A percentile compares a stretch with the other conserved stretches of the same genome.
phyloP scores from a whole-genome alignment of 2,888 invertebrate genomes.

The Sphaerophoria taeniata region DNA sequence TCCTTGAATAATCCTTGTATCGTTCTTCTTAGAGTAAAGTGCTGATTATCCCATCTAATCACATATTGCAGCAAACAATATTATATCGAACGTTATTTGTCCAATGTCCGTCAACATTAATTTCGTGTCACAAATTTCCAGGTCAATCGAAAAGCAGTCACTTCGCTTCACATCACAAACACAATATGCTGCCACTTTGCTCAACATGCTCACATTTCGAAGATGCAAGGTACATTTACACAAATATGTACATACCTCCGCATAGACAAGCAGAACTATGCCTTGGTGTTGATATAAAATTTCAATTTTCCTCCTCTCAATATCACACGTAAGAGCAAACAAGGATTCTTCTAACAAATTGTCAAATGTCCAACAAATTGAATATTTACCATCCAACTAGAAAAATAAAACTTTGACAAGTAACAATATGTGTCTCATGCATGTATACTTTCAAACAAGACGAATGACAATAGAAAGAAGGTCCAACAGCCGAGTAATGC shows the following conservation, averaged over 20 bases:
- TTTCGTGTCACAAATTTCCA: not conserved
- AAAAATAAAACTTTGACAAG: slow-evolving; percentile 45
- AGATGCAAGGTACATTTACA: not conserved
- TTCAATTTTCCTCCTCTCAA: slow-evolving; percentile 25
- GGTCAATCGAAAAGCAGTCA: not conserved
- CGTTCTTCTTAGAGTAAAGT: too few relatives aligned
- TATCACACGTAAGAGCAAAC: slow-evolving; percentile 8
- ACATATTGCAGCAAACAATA: too few relatives aligned
- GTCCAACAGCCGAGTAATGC: slow-evolving; percentile 11
- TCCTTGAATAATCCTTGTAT: too few relatives aligned
- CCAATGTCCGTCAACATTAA: not conserved
- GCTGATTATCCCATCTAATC: too few relatives aligned
- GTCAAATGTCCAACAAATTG: slow-evolving; percentile 63
- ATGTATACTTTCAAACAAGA: slow-evolving; percentile 14
- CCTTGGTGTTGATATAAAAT: slow-evolving; percentile 24
- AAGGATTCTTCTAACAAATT: slow-evolving; percentile 44
- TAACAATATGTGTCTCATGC: slow-evolving; percentile 15
- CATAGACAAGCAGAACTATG: not conserved
- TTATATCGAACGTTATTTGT: too few relatives aligned
- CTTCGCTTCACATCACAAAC: too few relatives aligned
- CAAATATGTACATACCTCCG: not conserved
- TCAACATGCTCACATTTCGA: slow-evolving; percentile 19
- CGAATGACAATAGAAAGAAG: slow-evolving; percentile 12
- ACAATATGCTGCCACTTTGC: not conserved
- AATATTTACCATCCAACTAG: slow-evolving; percentile 58